Percentiles rank a stretch among this genome's conserved stretches.
phyloP scores from a whole-genome alignment of 2,888 invertebrate species.

The Lapara coniferarum region DNA sequence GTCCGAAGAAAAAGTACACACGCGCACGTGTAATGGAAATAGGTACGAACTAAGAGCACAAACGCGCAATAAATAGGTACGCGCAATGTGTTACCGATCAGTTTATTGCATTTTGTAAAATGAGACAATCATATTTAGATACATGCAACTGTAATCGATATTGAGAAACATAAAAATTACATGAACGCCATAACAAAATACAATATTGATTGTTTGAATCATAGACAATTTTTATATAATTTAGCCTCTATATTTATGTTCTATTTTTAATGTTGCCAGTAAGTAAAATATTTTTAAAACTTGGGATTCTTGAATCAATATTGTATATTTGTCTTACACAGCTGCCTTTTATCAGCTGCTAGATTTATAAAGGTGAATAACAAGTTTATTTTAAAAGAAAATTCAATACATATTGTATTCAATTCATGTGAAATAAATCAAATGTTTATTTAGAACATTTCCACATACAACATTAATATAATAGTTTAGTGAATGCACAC shows the following conservation, averaged over 20 bases:
- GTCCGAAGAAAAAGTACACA: too few relatives aligned
- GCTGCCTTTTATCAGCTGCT: background rate
- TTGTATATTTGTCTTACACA: background rate
- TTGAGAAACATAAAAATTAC: background rate
- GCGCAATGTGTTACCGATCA: too few relatives aligned
- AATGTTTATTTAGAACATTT: background rate
- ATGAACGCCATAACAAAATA: background rate
- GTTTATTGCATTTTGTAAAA: background rate
- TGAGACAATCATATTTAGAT: background rate
- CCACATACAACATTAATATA: background rate
- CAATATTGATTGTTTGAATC: background rate
- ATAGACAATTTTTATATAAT: background rate
- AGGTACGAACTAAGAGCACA: too few relatives aligned
- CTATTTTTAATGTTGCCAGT: background rate
- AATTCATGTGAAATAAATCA: slow-evolving; percentile 1
- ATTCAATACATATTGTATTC: slow-evolving; percentile 12
- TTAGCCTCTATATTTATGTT: slow-evolving; percentile 1
- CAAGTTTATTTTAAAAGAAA: slow-evolving; percentile 29
- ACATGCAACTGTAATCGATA: slow-evolving; percentile 17
- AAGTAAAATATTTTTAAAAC: background rate
- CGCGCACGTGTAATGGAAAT: too few relatives aligned
- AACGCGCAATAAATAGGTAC: too few relatives aligned
- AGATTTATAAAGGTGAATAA: slow-evolving; percentile 34
- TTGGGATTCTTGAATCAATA: background rate
- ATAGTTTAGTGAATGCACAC: background rate